Base-by-base conservation (phyloP, 2,797 vertebrate species). In the Bovichtus variegatus region DNA sequence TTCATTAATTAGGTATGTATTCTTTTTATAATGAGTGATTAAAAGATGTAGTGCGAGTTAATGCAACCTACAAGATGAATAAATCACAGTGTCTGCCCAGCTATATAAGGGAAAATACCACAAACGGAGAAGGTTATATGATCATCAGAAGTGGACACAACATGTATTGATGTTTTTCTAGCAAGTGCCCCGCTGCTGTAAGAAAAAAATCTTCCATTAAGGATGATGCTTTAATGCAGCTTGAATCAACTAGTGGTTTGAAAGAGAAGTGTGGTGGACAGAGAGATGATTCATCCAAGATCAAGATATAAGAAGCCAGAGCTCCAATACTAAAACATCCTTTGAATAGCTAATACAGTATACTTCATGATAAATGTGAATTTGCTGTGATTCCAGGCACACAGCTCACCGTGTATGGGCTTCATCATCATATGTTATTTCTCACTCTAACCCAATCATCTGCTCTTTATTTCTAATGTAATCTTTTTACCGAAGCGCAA, bases 401-500 rank as follows among this genome's bases (percentile, higher is more conserved):
- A 72, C 79, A 81, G 86, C 67, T 71, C 69, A 18, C 58, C 27
- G 71, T 61, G 54, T 77, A 84, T 76, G 55, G 70, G 29, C 72
- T 82, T 86, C 86, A 85, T 90, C 82, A 82, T 86, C 77, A 86
- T 87, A 83, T 82, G 63, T 84, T 90, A 76, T 85, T 88, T 83
- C 76, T 78, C 60, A 16, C 74, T 73, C 55, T 92, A 93, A 94
- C 86, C 76, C 71, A 86, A 91, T 94, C 81, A 89, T 76, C 67
- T 13, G 74, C 86, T 83, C 78, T 90, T 92, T 89, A 91, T 89
- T 87, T 76, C 79, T 71, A 83, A 88, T 81, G 46, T 91, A 92
- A 92, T 92, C 77, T 86, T 86, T 93, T 91, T 87, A 91, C 70
- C 9, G 6, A 83, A 80, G 82, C 74, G 79, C 76, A 73, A 75